Base-by-base conservation (phyloP, 2,113 vertebrate genomes). In the Antennarius striatus region DNA sequence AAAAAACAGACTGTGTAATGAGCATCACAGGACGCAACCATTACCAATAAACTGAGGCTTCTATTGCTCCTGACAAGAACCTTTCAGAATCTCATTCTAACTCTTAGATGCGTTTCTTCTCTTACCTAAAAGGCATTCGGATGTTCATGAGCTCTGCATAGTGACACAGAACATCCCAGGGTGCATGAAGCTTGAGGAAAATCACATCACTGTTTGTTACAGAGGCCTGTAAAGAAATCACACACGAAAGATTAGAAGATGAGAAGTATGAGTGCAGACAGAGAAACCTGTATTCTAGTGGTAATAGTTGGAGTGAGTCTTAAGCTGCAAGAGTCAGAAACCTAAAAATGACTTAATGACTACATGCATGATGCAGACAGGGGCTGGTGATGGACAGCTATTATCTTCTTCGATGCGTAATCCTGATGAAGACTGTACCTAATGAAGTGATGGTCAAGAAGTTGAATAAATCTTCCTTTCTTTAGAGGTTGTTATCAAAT, bases 111-210 rank as follows among this genome's bases (percentile, higher is more conserved):
- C 10, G n/a, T 2, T 22, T 46, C 13, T 9, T 40, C 10, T 56
- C 93, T 88, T 93, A 98, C 96, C 96, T 96, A 90, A 98, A 98
- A 79, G 96, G 96, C 96, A 98, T 98, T 80, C 96, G 96, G 80
- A 98, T 95, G 90, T 96, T 97, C 96, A 98, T 96, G 77, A 96
- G 90, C 75, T 98, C 96, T 61, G 96, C 96, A 0, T 96, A 96
- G 94, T 93, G 95, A 82, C 96, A 96, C 43, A 98, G 94, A 57
- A 98, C 96, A 75, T 97, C 96, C 96, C 96, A 98, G 0, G 96
- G 95, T 6, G 96, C 96, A 29, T 98, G 96, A 47, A 98, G 62
- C 92, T 98, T 98, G 91, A 98, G 92, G 87, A 96, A 98, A 88
- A 97, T 96, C 88, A 97, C 93, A 63, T 98, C 96, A 40, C 93